Percentiles rank a stretch among this genome's conserved stretches.
Evolutionary conservation across 2,888 invertebrate species (phyloP).

Genomic region (Erebia aethiops): DNA sequence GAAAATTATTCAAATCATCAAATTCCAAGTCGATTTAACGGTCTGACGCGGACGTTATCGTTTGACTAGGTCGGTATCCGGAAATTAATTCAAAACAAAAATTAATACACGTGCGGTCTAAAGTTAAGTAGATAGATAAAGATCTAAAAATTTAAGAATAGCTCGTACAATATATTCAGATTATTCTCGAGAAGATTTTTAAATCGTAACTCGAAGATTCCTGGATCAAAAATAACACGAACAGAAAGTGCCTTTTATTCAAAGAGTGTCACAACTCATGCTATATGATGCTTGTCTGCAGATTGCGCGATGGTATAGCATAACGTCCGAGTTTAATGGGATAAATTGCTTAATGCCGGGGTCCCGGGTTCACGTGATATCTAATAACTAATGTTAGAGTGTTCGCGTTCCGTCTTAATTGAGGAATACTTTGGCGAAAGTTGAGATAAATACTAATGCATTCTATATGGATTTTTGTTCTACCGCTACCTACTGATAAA

Average conservation of each 20-base stretch:
- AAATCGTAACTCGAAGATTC: neutral
- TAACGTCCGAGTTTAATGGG: conserved; percentile 51
- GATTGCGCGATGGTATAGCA: conserved; percentile 43
- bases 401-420: conserved; percentile 47
- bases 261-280: conserved; percentile 43
- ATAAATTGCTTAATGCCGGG: conserved; percentile 72
- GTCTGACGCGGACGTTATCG: no score
- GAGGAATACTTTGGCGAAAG: conserved; percentile 38
- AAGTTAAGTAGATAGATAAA: no score
- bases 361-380: conserved; percentile 69
- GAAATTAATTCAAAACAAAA: no score
- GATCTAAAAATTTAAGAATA: no score
- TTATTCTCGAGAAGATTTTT: no score
- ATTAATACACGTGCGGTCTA: no score
- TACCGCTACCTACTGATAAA: no score
- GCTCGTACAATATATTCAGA: no score
- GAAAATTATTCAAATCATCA: no score
- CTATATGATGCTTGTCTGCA: conserved; percentile 34
- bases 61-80: no score
- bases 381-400: conserved; percentile 57
- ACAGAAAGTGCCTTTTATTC: conserved; percentile 30
- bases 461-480: conserved; percentile 10
- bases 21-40: no score
- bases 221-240: conserved; percentile 17
- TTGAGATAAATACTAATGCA: conserved; percentile 20